These are phyloP conservation scores for Actinia equina DNA, from an alignment of 64 coral and sea anemone species.

Conservation along the genomic window DNA sequence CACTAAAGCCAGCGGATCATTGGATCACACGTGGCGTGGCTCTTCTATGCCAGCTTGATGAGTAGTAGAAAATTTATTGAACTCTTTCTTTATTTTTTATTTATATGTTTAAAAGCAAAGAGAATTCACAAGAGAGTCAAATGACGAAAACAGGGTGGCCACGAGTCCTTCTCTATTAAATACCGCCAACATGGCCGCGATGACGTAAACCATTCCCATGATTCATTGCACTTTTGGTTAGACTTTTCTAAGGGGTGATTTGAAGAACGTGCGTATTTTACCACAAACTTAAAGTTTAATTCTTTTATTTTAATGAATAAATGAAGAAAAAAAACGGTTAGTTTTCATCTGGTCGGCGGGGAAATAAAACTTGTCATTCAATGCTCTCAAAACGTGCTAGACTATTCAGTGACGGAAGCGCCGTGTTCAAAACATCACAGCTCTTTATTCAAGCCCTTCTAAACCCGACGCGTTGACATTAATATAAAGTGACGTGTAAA, in stretches of 20 bases:
- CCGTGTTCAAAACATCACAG: background rate
- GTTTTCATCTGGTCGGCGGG: background rate
- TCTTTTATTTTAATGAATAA: background rate
- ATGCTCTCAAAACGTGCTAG: background rate
- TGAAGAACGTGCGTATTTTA: too few relatives aligned
- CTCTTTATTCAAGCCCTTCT: background rate
- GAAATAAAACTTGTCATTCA: background rate
- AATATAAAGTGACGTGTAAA: background rate
- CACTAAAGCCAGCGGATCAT: constrained; percentile 61
- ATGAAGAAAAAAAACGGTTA: too few relatives aligned
- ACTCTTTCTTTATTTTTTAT: too few relatives aligned
- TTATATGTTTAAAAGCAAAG: too few relatives aligned
- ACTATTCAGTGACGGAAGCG: background rate
- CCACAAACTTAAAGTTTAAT: background rate
- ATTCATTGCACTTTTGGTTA: too few relatives aligned
- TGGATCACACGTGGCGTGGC: constrained; percentile 99
- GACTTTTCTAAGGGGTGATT: too few relatives aligned
- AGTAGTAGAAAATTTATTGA: background rate
- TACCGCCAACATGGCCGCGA: too few relatives aligned
- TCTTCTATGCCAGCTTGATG: constrained; percentile 83
- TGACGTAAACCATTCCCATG: too few relatives aligned
- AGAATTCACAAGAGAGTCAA: too few relatives aligned
- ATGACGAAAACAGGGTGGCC: too few relatives aligned
- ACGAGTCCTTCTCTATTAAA: too few relatives aligned
- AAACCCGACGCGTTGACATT: background rate